Conservation (phyloP, 2,888 invertebrate species). For the Polydrusus pterygomalis region DNA sequence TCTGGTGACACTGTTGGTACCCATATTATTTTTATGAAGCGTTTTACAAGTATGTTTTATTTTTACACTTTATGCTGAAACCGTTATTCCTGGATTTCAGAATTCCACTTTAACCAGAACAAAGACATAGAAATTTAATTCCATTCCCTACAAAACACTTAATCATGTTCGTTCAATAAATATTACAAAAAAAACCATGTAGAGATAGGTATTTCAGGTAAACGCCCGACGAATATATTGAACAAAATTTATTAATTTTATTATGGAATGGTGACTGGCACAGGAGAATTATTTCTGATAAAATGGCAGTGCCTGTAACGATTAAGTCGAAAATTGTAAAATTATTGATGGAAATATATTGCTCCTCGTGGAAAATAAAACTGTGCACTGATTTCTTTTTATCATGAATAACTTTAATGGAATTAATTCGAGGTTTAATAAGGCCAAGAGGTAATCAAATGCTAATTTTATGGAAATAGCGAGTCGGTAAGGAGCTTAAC, state of each 20-base stretch:
- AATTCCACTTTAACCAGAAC: background rate
- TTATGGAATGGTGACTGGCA: slow-evolving; percentile 44
- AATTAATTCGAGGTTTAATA: background rate
- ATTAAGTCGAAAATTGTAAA: slow-evolving; percentile 35
- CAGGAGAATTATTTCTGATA: slow-evolving; percentile 30
- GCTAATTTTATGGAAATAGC: no score
- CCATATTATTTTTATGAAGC: no score
- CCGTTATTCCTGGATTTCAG: background rate
- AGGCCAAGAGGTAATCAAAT: no score
- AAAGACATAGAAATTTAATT: background rate
- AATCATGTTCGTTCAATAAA: background rate
- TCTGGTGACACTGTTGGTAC: no score
- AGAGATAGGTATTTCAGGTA: background rate
- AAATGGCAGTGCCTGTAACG: slow-evolving; percentile 46
- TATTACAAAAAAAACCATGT: background rate
- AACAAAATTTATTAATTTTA: slow-evolving; percentile 42
- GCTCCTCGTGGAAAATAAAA: slow-evolving; percentile 18
- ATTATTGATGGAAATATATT: slow-evolving; percentile 40
- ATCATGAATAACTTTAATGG: slow-evolving; percentile 16
- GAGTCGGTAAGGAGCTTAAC: no score
- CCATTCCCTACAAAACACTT: background rate
- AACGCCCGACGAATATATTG: slow-evolving; percentile 14
- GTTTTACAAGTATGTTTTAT: no score
- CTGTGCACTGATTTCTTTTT: slow-evolving; percentile 15
- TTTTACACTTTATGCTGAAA: no score